phyloP scores from a whole-genome alignment of 2,797 vertebrate species.

The Mus caroli region DNA sequence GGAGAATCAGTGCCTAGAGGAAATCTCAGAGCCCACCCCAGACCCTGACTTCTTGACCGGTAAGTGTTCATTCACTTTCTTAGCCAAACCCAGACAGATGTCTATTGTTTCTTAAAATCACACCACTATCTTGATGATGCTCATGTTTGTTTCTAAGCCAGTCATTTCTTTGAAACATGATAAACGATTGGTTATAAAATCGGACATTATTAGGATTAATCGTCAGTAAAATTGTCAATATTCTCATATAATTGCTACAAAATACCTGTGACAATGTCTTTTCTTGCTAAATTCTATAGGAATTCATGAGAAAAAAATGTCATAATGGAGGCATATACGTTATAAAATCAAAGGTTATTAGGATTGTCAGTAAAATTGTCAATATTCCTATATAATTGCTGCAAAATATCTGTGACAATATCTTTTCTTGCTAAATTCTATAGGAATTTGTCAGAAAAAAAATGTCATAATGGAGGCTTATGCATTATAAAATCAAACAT shows the following conservation, averaged over 20 bases:
- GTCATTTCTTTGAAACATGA: constrained; percentile 14
- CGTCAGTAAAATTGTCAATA: constrained; percentile 44
- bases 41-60: constrained; percentile 98
- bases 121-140: not conserved
- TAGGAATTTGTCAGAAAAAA: not conserved
- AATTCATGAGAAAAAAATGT: not conserved
- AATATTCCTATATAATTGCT: constrained; percentile 39
- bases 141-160: not conserved
- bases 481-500: constrained; percentile 11
- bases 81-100: not conserved
- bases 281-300: not conserved
- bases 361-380: constrained; percentile 39
- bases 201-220: constrained; percentile 3
- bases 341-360: constrained; percentile 24
- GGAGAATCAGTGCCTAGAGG: constrained; percentile 97
- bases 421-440: constrained; percentile 32
- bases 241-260: constrained; percentile 50
- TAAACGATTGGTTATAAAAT: constrained; percentile 44
- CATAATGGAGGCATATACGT: not conserved
- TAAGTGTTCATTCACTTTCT: constrained; percentile 82
- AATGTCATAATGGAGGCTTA: not conserved
- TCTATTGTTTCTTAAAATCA: not conserved
- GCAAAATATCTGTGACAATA: constrained; percentile 29
- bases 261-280: constrained; percentile 37
- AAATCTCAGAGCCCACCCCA: constrained; percentile 95